Evolutionary conservation across 1,140 invertebrate species (phyloP), one percentile per base, ranked within the genome.

Genomic region (Cyrtorhinus lividipennis): DNA sequence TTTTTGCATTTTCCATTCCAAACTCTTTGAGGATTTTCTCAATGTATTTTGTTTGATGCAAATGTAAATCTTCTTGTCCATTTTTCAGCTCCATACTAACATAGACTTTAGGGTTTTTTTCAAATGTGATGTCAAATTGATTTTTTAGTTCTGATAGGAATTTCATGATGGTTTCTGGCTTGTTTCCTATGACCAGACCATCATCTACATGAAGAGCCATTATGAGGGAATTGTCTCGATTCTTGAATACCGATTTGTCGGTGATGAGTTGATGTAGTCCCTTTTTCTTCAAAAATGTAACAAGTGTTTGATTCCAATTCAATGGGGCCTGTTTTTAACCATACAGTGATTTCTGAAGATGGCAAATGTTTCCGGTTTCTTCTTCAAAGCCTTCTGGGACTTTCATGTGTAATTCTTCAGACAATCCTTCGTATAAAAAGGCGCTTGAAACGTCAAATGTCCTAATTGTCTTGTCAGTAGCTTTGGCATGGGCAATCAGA

Each of bases 381-480:
- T 38, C 44, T 23, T 56, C 45, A 63, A 15, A 67, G 44, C 63
- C 68, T 66, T 24, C 64, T 65, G n/a, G 73, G 10, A 62, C 8
- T 22, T 48, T 2, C 25, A 62, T 60, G 18, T 22, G 25, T 12
- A 64, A 10, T 38, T 62, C 44, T 24, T 62, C 58, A 20, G 3
- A 12, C 20, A 63, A 18, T 10, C 13, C 24, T 15, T 18, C 25
- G 24, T 64, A 62, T 12, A 62, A 46, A 56, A 64, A 64, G 13
- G 64, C 61, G 5, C 24, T 65, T 66, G 71, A 74, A 1, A 78
- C 69, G 69, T 78, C 74, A 61, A 78, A 72, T 58, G 77, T 73
- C 30, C 62, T 38, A 15, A 78, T 66, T 15, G 70, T 24, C 25
- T 71, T 66, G 45, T 72, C 67, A 59, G 74, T 46, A 61, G 69